Evolutionary conservation across 2,888 invertebrate genomes (phyloP).

Genomic region (Hartigia nigra): DNA sequence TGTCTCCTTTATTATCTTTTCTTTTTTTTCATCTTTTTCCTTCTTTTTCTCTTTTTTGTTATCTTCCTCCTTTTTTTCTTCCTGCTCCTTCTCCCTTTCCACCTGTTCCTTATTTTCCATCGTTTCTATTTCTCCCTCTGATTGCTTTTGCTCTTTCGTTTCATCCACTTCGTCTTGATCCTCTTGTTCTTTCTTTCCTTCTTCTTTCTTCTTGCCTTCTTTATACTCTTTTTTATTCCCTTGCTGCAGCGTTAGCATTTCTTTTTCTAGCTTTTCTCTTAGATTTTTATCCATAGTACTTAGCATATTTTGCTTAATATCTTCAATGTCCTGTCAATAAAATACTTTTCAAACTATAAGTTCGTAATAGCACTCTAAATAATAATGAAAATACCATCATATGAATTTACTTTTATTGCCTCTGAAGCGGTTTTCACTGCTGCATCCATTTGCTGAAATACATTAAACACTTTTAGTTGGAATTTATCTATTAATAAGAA

Average conservation of each 20-base stretch:
- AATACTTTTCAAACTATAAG: neutral
- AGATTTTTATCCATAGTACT: neutral
- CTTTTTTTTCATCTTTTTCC: neutral
- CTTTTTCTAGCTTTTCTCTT: neutral
- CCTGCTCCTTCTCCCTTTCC: slow-evolving; percentile 10
- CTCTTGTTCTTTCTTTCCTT: neutral
- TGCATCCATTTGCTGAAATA: neutral
- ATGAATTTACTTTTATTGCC: neutral
- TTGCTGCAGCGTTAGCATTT: neutral
- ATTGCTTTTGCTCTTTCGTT: neutral
- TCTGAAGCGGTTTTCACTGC: neutral
- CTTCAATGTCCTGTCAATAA: neutral
- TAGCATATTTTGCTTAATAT: neutral
- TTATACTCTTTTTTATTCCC: neutral
- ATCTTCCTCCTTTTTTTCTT: slow-evolving; percentile 4
- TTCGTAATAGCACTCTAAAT: neutral
- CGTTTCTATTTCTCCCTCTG: slow-evolving; percentile 14
- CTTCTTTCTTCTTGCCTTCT: neutral
- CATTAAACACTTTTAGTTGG: neutral
- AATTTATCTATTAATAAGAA: neutral
- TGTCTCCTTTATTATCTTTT: neutral
- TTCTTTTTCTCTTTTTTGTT: slow-evolving; percentile 6
- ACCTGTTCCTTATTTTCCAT: slow-evolving; percentile 10
- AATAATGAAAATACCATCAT: neutral
- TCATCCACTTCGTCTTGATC: neutral